These are phyloP conservation scores for Apogon talboti DNA, from an alignment of 2,797 vertebrate genomes.

Conservation along the genomic window DNA sequence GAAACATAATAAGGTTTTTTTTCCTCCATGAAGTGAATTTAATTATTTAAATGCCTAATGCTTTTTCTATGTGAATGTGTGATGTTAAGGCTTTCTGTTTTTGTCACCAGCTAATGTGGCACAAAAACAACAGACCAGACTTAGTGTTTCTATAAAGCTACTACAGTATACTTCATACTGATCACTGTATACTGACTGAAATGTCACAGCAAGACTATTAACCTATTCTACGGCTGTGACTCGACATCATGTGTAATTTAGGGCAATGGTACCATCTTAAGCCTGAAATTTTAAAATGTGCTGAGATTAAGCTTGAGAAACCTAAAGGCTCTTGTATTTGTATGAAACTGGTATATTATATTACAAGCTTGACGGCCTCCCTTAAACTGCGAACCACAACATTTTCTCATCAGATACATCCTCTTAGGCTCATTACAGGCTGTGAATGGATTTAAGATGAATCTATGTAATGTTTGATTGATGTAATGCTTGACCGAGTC, in stretches of 20 bases:
- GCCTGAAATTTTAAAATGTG: background rate
- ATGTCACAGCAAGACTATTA: background rate
- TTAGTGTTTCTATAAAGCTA: background rate
- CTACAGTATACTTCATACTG: background rate
- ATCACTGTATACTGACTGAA: background rate
- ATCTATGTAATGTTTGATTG: slow-evolving; percentile 54
- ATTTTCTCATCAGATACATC: slow-evolving; percentile 42
- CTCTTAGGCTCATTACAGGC: slow-evolving; percentile 45
- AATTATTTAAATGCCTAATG: slow-evolving; percentile 13
- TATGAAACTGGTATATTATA: slow-evolving; percentile 5
- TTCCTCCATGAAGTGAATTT: slow-evolving; percentile 7
- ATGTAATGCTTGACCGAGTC: slow-evolving; percentile 58
- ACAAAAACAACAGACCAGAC: slow-evolving; percentile 1
- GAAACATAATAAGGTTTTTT: slow-evolving; percentile 20
- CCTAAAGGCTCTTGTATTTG: slow-evolving; percentile 1
- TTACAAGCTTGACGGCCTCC: slow-evolving; percentile 19
- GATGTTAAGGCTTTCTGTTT: background rate
- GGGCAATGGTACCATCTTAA: background rate
- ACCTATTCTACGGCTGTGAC: background rate
- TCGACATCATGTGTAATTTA: slow-evolving; percentile 2
- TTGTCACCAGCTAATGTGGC: background rate
- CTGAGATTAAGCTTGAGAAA: background rate
- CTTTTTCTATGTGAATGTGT: background rate
- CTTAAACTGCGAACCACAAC: slow-evolving; percentile 6
- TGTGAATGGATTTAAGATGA: slow-evolving; percentile 46